A percentile compares a stretch with the other conserved stretches of the same genome.
Conservation (phyloP, 2,113 vertebrate genomes). For the Cinclus cinclus region DNA sequence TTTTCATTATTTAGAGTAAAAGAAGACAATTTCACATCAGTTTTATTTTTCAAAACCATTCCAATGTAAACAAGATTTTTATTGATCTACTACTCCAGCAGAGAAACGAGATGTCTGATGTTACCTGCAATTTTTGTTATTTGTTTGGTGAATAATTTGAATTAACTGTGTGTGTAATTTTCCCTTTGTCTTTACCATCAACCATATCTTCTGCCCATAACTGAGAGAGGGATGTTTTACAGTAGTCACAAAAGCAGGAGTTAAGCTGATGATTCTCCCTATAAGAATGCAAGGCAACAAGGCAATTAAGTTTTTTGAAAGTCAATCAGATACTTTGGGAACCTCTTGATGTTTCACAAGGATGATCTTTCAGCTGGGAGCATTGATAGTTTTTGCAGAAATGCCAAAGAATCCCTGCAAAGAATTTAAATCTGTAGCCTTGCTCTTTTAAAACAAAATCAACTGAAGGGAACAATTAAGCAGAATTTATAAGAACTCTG, state of each 20-base stretch:
- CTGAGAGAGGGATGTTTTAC: neutral
- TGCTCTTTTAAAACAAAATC: neutral
- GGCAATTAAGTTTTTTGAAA: neutral
- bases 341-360: neutral
- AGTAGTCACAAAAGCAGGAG: neutral
- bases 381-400: neutral
- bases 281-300: neutral
- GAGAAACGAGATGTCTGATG: neutral
- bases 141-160: neutral
- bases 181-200: neutral
- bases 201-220: neutral
- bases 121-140: neutral
- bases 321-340: neutral
- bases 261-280: neutral
- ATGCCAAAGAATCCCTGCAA: neutral
- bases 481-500: neutral
- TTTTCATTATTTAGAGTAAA: neutral
- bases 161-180: neutral
- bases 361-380: neutral
- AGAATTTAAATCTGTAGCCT: neutral
- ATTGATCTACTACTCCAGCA: neutral
- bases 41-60: neutral
- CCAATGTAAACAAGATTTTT: neutral
- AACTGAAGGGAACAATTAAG: neutral
- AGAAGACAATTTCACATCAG: neutral